These are phyloP conservation scores for Galerucella nymphaeae DNA, from an alignment of 2,888 invertebrate species.

Conservation along the genomic window DNA sequence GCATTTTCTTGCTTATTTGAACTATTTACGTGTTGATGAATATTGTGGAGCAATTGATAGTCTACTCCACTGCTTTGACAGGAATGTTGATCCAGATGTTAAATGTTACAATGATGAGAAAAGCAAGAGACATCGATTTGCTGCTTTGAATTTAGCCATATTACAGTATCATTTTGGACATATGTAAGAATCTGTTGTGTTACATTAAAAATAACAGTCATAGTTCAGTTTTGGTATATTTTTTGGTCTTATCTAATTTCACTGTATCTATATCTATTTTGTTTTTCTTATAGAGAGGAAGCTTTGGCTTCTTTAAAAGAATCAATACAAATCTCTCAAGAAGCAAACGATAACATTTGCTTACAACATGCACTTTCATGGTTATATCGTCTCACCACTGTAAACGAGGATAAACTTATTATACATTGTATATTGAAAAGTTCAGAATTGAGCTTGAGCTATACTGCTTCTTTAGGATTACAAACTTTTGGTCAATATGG, in stretches of 20 bases:
- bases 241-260: no score
- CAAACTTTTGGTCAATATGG: conserved; percentile 83
- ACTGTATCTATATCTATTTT: neutral
- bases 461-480: conserved; percentile 78
- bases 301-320: conserved; percentile 86
- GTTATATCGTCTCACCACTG: conserved; percentile 74
- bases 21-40: conserved; percentile 87
- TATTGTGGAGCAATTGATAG: conserved; percentile 86
- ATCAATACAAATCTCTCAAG: conserved; percentile 88
- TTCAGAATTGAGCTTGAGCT: conserved; percentile 75
- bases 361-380: conserved; percentile 87
- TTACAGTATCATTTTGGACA: conserved; percentile 88
- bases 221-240: no score
- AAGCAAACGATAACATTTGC: conserved; percentile 86
- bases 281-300: conserved; percentile 71
- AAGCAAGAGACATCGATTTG: conserved; percentile 82
- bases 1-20: conserved; percentile 92
- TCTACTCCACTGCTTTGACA: conserved; percentile 85
- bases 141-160: conserved; percentile 90
- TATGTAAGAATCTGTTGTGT: conserved; percentile 72
- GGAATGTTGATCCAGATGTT: conserved; percentile 66
- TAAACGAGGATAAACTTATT: conserved; percentile 71
- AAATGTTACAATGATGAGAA: conserved; percentile 67
- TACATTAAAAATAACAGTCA: no score
- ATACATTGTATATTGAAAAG: conserved; percentile 77